Base-by-base conservation (phyloP, 1,140 invertebrate species). In the Ostrea denselamellosa region DNA sequence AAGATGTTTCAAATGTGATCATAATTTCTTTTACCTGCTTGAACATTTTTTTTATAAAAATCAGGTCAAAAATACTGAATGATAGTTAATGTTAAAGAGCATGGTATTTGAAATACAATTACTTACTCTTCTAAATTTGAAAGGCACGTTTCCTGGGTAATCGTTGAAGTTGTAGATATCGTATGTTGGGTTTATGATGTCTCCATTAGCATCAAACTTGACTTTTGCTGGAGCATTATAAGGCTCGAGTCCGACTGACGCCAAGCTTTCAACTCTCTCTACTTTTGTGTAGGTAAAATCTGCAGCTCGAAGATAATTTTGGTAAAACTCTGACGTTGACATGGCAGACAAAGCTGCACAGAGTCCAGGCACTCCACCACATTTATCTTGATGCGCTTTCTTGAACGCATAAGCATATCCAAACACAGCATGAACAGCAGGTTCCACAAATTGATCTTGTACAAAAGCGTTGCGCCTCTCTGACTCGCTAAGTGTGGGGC, bases 351-450 rank as follows among this genome's bases (percentile, higher is more conserved):
- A 89, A 0, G 88, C 89, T 8, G 87, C 7, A 89, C 95, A 95
- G 25, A 93, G 83, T 3, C 95, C 95, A 28, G 89, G 53, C 9
- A 90, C 88, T 8, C 85, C 85, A 9, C 90, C 88, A 90, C 95
- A 95, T 54, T 93, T 90, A 19, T 86, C 89, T 8, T 85, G 84
- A 91, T 95, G 95, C 3, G 95, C 95, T 34, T 92, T 92, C 12
- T 93, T 93, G 52, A 95, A 90, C 0, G 95, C 95, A 77, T 90
- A 91, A 44, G 95, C 95, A 87, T 95, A 94, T 0, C 94, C 93
- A 85, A 93, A 95, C 9, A 95, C 92, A 10, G 94, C 92, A 88
- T 95, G 95, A 5, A 95, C 90, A 8, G 94, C 93, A 5, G 95
- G 93, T 52, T 95, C 92, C 9, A 95, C 95, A 88, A 93, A 93